Percentiles rank a stretch among this genome's conserved stretches.
These are phyloP conservation scores for Urosaurus nigricauda DNA, from an alignment of 2,797 vertebrate genomes.

Conservation along the genomic window DNA sequence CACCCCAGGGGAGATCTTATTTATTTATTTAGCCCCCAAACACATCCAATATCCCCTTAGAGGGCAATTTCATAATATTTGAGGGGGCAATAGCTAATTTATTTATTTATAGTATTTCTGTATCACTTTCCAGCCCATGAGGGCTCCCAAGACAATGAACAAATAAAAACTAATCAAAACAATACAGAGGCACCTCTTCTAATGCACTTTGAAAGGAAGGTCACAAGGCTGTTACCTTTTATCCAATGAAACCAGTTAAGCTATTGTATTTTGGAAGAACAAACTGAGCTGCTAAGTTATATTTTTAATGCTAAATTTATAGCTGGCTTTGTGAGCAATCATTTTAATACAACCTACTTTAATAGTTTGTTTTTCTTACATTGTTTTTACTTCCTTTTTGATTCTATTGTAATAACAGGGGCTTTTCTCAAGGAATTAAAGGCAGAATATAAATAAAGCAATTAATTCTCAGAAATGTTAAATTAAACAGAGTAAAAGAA, in stretches of 20 bases:
- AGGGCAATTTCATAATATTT: too few species aligned
- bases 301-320: not conserved
- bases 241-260: not conserved
- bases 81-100: too few species aligned
- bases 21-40: too few species aligned
- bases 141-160: too few species aligned
- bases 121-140: too few species aligned
- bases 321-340: not conserved
- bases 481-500: not conserved
- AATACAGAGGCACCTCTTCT: not conserved
- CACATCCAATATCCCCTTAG: too few species aligned
- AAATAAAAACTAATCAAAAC: too few species aligned
- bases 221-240: not conserved
- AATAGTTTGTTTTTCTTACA: not conserved
- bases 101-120: too few species aligned
- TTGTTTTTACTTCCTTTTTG: not conserved
- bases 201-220: not conserved
- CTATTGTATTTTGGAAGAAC: not conserved
- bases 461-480: not conserved
- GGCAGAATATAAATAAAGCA: not conserved
- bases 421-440: not conserved
- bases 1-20: too few species aligned
- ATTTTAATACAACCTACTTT: not conserved
- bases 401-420: not conserved
- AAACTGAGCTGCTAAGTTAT: not conserved